Evolutionary conservation across 2,797 vertebrate species (phyloP), one percentile per base, ranked within the genome.

Genomic region (Coregonus suidteri): DNA sequence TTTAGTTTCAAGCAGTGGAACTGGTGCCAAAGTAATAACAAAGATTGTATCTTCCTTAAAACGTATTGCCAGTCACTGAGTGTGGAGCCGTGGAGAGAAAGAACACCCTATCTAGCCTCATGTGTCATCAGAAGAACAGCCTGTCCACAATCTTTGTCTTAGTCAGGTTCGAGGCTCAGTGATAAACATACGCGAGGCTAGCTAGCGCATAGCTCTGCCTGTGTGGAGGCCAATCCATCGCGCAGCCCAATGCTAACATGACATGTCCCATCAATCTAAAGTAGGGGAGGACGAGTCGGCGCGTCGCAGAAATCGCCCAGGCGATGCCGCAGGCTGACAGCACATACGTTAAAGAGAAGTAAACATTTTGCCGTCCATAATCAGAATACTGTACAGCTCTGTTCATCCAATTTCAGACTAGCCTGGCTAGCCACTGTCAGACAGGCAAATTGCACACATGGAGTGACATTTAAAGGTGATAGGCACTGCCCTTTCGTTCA

Each of bases 251-350:
- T 59, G 73, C 75, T 53, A 14, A 34, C 71, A 82, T 9, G 18
- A 74, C 81, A 75, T 41, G 47, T 66, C 41, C 37, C 80, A 83
- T 81, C 75, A 77, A 78, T 88, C 84, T 74, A 75, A 53, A 72
- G 3, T 62, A 62, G 16, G 11, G 77, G 7, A 25, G 15, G 56
- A 13, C 52, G 71, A 73, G 53, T 59, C 69, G 53, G 79, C 51
- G 54, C 73, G 34, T 74, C 18, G 6, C 67, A 54, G 62, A 9
- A 51, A 25, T 18, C 14, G 1, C 1, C 64, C 64, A 25, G 41
- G 9, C 9, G 41, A 13, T 0, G 9, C 41, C 9, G 41, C 9
- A 47, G 9, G 9, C 9, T 13, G 41, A 47, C 41, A 9, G 37
- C 37, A 6, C 37, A 41, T 9, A 41, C 6, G 2, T 47, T 47